phyloP scores from a whole-genome alignment of 2,797 vertebrate genomes.

The Chiloscyllium punctatum region DNA sequence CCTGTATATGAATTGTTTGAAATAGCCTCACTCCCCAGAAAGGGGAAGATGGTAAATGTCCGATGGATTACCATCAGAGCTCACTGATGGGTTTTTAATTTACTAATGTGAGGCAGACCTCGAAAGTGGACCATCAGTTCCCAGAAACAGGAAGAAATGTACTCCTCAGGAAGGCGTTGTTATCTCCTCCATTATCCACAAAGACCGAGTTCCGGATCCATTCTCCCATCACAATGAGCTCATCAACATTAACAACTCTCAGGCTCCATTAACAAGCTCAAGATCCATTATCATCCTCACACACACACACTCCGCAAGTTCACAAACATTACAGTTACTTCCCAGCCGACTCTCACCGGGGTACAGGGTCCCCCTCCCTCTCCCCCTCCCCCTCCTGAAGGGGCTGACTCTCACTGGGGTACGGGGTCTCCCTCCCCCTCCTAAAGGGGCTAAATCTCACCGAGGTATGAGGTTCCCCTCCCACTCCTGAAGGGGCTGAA shows the following conservation, averaged over 20 bases:
- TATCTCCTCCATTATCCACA: not conserved
- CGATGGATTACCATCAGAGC: not conserved
- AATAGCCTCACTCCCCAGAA: no score
- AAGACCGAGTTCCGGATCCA: not conserved
- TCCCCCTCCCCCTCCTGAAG: no score
- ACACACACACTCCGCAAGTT: not conserved
- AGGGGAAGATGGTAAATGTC: no score
- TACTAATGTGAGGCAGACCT: not conserved
- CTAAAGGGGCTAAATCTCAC: no score
- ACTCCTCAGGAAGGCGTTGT: not conserved
- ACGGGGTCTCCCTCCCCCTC: no score
- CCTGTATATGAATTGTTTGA: not conserved
- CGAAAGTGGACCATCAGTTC: not conserved
- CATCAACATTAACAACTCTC: not conserved
- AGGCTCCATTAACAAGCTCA: not conserved
- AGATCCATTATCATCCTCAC: not conserved
- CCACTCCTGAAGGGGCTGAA: no score
- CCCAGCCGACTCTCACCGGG: no score
- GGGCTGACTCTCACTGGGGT: no score
- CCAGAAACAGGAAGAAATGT: not conserved
- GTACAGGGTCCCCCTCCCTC: no score
- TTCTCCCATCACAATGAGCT: not conserved
- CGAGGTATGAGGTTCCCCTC: no score
- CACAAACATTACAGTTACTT: not conserved
- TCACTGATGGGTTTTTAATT: not conserved